These are phyloP conservation scores for Tethea ocularis DNA, from an alignment of 2,888 invertebrate genomes.

Conservation along the genomic window DNA sequence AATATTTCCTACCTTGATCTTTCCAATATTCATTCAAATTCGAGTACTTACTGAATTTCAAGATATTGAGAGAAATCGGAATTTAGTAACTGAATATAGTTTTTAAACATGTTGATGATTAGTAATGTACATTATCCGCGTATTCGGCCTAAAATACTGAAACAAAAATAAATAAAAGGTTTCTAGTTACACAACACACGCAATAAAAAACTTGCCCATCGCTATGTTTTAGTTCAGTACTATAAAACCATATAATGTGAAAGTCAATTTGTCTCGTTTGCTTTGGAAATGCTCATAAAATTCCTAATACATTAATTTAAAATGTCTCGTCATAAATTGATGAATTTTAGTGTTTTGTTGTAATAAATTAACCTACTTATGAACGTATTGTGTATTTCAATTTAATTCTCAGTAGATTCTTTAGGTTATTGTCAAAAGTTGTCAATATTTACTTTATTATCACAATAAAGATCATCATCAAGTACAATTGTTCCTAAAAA, in stretches of 20 bases:
- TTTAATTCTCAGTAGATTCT: background rate
- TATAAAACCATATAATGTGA: constrained; percentile 19
- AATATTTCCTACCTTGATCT: background rate
- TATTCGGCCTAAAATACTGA: no score
- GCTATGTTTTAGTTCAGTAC: background rate
- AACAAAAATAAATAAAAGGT: background rate
- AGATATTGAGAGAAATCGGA: no score
- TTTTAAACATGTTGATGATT: no score
- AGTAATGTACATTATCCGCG: no score
- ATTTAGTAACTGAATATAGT: no score
- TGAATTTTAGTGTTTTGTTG: background rate
- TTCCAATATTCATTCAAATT: background rate
- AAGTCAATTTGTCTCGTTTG: constrained; percentile 23
- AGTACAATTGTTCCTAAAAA: background rate
- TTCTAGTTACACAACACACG: background rate
- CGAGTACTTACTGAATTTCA: background rate
- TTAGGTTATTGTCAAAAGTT: background rate
- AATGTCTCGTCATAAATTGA: constrained; percentile 9
- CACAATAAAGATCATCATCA: background rate
- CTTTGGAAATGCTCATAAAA: constrained; percentile 14
- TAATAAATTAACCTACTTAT: no score
- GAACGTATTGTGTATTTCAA: background rate
- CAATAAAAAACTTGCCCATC: background rate
- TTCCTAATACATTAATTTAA: constrained; percentile 7
- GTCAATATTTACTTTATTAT: background rate